A percentile compares a stretch with the other conserved stretches of the same genome.
These are phyloP conservation scores for Prionchulus punctatus DNA, from an alignment of 2,888 invertebrate species.

Conservation along the genomic window DNA sequence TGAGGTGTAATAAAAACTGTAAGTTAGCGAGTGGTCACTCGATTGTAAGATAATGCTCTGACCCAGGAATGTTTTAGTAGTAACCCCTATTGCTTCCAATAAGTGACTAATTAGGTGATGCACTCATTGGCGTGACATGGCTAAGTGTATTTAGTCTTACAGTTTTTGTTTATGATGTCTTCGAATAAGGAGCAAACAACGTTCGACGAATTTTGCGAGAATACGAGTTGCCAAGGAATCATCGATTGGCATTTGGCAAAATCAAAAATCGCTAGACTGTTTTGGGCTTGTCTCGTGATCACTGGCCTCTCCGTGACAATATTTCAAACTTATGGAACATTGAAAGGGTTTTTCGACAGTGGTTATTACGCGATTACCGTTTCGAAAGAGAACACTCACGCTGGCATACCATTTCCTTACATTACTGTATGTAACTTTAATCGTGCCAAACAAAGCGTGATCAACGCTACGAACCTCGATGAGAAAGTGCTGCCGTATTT, in stretches of 20 bases:
- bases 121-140: no score
- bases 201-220: no score
- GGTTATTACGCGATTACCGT: neutral
- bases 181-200: no score
- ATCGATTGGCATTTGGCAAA: neutral
- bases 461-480: neutral
- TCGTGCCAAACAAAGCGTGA: neutral
- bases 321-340: neutral
- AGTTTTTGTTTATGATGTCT: no score
- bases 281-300: neutral
- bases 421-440: neutral
- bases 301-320: neutral
- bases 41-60: no score
- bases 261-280: neutral
- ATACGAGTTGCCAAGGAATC: neutral
- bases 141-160: no score
- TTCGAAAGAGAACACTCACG: neutral
- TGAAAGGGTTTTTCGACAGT: neutral
- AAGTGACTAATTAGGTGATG: no score
- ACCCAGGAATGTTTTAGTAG: no score
- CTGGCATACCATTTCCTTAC: neutral
- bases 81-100: no score
- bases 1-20: no score
- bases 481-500: neutral
- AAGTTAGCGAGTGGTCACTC: no score